Evolutionary conservation across 2,797 vertebrate species (phyloP).

Genomic region (Caiman crocodilus): DNA sequence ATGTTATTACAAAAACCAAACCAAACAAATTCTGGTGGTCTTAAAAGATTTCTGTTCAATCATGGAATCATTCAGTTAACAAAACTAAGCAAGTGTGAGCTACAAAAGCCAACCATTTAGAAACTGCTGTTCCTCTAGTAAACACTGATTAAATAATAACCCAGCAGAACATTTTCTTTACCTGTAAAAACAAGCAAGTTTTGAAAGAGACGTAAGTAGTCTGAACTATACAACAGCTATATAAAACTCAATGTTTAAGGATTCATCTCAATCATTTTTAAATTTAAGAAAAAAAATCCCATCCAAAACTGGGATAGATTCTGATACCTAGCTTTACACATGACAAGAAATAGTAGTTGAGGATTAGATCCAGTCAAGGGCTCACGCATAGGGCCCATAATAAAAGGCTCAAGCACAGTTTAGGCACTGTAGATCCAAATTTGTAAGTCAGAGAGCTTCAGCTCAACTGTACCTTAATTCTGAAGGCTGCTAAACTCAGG

Average conservation of each 20-base stretch:
- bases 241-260: not conserved
- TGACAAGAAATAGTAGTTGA: not conserved
- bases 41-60: not conserved
- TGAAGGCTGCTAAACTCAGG: no score
- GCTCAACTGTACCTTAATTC: no score
- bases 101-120: not conserved
- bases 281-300: not conserved
- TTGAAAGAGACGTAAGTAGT: not conserved
- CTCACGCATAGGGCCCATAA: not conserved
- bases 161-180: not conserved
- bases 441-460: no score
- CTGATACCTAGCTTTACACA: not conserved
- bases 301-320: not conserved
- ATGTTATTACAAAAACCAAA: no score
- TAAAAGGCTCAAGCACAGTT: no score
- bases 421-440: no score
- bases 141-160: conserved; percentile 31
- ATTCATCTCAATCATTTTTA: not conserved
- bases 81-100: not conserved
- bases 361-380: not conserved
- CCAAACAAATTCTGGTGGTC: no score
- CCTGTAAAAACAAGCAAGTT: not conserved
- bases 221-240: not conserved
- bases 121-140: conserved; percentile 44
- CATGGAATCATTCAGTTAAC: not conserved